phyloP scores from a whole-genome alignment of 2,113 vertebrate genomes.

The Galbula dea region DNA sequence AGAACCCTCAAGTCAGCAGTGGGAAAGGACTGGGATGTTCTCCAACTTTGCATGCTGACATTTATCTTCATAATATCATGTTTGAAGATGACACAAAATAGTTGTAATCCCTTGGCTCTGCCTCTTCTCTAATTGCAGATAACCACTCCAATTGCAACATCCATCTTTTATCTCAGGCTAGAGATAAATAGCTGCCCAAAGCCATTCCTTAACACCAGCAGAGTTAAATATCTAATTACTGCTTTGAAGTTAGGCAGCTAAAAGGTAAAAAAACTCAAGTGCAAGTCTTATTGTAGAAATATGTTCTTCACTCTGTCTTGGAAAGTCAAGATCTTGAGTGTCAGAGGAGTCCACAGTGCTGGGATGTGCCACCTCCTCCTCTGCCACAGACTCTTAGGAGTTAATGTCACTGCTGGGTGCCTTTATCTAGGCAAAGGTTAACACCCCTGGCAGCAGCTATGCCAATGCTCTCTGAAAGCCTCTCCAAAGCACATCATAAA shows the following conservation, averaged over 20 bases:
- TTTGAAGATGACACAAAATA: background rate
- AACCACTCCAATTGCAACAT: background rate
- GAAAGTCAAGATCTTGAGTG: no score
- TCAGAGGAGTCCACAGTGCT: accelerated
- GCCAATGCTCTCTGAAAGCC: background rate
- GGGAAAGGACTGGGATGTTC: background rate
- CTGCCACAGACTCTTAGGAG: background rate
- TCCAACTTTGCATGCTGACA: background rate
- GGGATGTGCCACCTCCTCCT: background rate
- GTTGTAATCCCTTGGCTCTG: background rate
- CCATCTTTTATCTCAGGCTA: accelerated
- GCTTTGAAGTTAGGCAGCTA: background rate
- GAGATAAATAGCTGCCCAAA: no score
- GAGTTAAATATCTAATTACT: background rate
- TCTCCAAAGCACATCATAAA: background rate
- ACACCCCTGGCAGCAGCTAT: background rate
- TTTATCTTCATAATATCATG: background rate
- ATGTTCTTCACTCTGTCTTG: background rate
- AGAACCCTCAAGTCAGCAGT: background rate
- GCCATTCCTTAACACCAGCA: background rate
- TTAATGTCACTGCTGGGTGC: background rate
- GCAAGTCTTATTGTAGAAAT: background rate
- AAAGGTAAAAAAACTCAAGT: no score
- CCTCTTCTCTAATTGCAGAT: background rate
- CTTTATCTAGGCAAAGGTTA: background rate